A percentile compares a stretch with the other conserved stretches of the same genome.
Evolutionary conservation across 1,140 invertebrate species (phyloP).

Genomic region (Hypothenemus hampei): DNA sequence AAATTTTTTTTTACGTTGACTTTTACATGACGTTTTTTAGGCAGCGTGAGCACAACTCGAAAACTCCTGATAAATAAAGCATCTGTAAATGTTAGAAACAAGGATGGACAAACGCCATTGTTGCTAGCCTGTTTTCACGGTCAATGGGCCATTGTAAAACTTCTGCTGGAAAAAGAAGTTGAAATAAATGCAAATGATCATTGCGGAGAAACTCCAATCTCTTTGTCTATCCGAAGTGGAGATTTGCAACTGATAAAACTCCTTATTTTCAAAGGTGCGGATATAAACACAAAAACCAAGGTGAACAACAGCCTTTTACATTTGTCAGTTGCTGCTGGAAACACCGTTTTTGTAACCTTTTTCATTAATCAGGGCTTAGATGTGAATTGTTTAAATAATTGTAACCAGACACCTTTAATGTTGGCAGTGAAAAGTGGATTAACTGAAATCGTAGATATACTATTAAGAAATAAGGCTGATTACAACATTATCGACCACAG

Average conservation of each 20-base stretch:
- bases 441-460: conserved; percentile 8
- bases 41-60: conserved; percentile 49
- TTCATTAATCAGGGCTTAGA: conserved; percentile 59
- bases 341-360: conserved; percentile 51
- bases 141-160: conserved; percentile 52
- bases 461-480: conserved; percentile 8
- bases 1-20: too few species aligned
- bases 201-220: conserved; percentile 57
- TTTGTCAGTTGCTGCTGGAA: conserved; percentile 41
- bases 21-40: too few species aligned
- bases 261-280: conserved; percentile 48
- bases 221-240: conserved; percentile 56
- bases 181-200: conserved; percentile 59
- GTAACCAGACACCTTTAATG: conserved; percentile 17
- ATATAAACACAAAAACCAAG: conserved; percentile 41
- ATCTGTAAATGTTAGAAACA: conserved; percentile 65
- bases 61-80: conserved; percentile 57
- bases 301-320: conserved; percentile 21
- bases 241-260: conserved; percentile 42
- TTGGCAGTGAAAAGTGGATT: conserved; percentile 10
- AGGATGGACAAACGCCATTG: conserved; percentile 71
- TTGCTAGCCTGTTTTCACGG: conserved; percentile 66
- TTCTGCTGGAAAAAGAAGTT: conserved; percentile 60
- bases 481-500: conserved; percentile 1
- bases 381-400: conserved; percentile 47